A percentile compares a stretch with the other conserved stretches of the same genome.
These are phyloP conservation scores for Mesembrinibis cayennensis DNA, from an alignment of 2,113 vertebrate species.

Conservation along the genomic window DNA sequence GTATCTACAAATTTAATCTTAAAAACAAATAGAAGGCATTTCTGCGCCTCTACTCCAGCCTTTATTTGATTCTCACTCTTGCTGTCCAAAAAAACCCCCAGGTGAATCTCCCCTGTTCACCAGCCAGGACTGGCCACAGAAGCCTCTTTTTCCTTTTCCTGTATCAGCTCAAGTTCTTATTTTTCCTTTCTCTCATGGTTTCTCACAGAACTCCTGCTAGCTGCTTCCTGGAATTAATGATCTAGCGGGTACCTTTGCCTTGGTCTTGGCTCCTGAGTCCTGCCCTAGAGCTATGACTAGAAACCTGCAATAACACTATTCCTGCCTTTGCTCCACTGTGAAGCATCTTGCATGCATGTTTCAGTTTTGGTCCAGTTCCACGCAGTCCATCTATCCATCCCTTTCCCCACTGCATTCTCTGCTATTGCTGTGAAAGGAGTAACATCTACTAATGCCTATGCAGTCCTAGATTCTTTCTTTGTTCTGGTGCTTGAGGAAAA, in stretches of 20 bases:
- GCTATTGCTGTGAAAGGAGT: not conserved
- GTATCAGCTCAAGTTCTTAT: not conserved
- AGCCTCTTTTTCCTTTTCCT: not conserved
- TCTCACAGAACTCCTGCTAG: not conserved
- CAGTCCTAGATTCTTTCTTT: not conserved
- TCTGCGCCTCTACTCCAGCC: not conserved
- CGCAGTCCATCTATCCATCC: not conserved
- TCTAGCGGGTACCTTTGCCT: not conserved
- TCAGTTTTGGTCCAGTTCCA: not conserved
- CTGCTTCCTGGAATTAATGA: not conserved
- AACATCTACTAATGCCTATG: not conserved
- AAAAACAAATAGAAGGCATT: not conserved
- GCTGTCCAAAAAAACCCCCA: rapidly evolving
- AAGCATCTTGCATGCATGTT: not conserved
- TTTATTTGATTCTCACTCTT: not conserved
- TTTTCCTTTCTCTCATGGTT: not conserved
- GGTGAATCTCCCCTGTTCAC: not conserved
- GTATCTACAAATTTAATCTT: not conserved
- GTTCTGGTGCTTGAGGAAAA: not conserved
- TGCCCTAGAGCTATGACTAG: not conserved
- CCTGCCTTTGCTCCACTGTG: not conserved
- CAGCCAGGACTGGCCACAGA: not conserved
- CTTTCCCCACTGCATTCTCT: not conserved
- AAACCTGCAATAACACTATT: not conserved
- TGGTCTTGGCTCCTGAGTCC: not conserved